A percentile compares a stretch with the other conserved stretches of the same genome.
Evolutionary conservation across 35 echinoderm and acorn worm species (phyloP).

Genomic region (Holothuria glaberrima): DNA sequence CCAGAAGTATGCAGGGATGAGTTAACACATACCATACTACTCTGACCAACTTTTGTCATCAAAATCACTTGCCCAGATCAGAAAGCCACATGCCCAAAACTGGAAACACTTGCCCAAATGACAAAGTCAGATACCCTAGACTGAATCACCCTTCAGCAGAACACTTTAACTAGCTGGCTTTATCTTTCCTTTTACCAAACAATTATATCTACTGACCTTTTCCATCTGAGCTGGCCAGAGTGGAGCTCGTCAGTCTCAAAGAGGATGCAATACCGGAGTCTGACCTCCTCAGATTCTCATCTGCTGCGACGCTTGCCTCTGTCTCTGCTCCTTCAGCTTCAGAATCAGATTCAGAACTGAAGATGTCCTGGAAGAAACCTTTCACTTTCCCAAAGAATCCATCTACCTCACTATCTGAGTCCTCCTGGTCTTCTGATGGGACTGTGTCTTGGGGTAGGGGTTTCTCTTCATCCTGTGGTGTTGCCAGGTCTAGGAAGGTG

Average conservation of each 20-base stretch:
- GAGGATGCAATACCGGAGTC: conserved; percentile 77
- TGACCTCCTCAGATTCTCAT: conserved; percentile 45
- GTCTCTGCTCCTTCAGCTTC: conserved; percentile 73
- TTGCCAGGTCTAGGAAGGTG: conserved; percentile 59
- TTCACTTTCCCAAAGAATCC: conserved; percentile 92
- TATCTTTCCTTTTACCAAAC: no score
- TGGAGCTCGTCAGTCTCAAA: conserved; percentile 59
- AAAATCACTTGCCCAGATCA: no score
- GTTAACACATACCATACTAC: no score
- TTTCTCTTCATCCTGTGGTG: conserved; percentile 85
- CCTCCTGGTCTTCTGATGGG: conserved; percentile 73
- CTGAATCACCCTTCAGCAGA: no score
- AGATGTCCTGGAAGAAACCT: conserved; percentile 86
- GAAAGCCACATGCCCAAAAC: no score
- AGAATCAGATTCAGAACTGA: conserved; percentile 79
- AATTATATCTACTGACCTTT: conserved; percentile 49
- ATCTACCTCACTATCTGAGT: conserved; percentile 59
- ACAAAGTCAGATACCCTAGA: no score
- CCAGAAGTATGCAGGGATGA: no score
- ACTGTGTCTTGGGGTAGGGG: conserved; percentile 51
- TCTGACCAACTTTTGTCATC: no score
- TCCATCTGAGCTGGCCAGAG: conserved; percentile 66
- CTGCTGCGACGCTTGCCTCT: neutral
- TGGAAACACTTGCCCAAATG: no score
- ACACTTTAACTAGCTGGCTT: no score